A percentile compares a stretch with the other conserved stretches of the same genome.
phyloP scores from a whole-genome alignment of 2,888 invertebrate species.

The Stegophylla sp. region DNA sequence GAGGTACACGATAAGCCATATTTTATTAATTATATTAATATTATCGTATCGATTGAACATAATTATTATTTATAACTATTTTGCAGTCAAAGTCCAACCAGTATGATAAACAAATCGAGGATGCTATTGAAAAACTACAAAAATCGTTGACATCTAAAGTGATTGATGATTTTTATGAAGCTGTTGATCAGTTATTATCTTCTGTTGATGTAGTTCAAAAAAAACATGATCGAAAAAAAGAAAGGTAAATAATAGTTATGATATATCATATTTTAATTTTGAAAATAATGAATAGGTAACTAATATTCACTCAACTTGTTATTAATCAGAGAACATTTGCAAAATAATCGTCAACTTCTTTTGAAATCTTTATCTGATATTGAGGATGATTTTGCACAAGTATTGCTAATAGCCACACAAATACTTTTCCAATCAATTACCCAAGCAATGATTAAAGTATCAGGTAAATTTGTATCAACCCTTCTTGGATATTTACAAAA shows the following conservation, averaged over 20 bases:
- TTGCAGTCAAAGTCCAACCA: conserved; percentile 41
- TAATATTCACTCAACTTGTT: not conserved
- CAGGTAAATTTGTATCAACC: conserved; percentile 88
- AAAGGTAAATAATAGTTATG: conserved; percentile 64
- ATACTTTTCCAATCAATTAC: conserved; percentile 82
- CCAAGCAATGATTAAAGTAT: conserved; percentile 86
- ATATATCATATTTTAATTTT: too few relatives aligned
- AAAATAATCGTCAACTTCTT: conserved; percentile 55
- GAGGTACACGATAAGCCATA: conserved; percentile 64
- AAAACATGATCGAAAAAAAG: conserved; percentile 89
- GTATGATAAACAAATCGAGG: conserved; percentile 65
- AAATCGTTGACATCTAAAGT: conserved; percentile 71
- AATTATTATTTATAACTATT: not conserved
- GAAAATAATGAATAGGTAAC: too few relatives aligned
- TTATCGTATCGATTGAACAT: too few relatives aligned
- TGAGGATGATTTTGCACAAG: conserved; percentile 78
- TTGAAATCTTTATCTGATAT: conserved; percentile 75
- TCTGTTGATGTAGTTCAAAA: conserved; percentile 76
- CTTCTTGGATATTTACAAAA: conserved; percentile 77
- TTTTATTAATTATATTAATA: too few relatives aligned
- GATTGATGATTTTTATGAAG: conserved; percentile 62
- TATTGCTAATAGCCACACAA: conserved; percentile 78
- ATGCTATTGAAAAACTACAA: conserved; percentile 73
- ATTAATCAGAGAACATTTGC: conserved; percentile 44
- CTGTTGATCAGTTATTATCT: conserved; percentile 79